These are phyloP conservation scores for Nymphalis io DNA, from an alignment of 1,140 invertebrate species.

Conservation along the genomic window DNA sequence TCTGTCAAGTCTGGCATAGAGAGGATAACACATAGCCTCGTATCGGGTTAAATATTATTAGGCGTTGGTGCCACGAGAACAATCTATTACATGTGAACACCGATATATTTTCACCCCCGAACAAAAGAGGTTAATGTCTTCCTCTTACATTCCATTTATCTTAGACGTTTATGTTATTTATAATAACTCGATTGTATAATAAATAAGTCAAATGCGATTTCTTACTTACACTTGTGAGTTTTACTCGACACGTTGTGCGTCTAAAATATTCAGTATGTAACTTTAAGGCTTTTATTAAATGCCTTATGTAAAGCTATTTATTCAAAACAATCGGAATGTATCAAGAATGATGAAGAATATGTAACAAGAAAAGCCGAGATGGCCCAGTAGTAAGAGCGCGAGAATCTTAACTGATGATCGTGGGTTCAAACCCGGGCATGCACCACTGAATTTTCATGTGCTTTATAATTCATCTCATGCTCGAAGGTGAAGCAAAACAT, in stretches of 20 bases:
- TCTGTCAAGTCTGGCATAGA: slow-evolving; percentile 13
- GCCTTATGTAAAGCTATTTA: no score
- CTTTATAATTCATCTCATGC: no score
- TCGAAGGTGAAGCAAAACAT: no score
- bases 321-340: no score
- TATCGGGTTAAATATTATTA: slow-evolving; percentile 35
- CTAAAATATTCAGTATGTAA: not conserved
- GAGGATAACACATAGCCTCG: slow-evolving; percentile 26
- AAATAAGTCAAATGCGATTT: not conserved
- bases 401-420: no score
- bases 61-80: slow-evolving; percentile 23
- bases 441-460: no score
- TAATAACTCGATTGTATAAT: slow-evolving; percentile 10
- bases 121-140: slow-evolving; percentile 32
- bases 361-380: no score
- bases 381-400: no score
- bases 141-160: slow-evolving; percentile 23
- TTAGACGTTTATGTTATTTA: slow-evolving; percentile 16
- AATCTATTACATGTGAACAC: slow-evolving; percentile 32
- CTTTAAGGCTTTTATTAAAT: not conserved
- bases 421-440: no score
- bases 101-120: slow-evolving; percentile 34
- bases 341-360: no score
- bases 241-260: no score
- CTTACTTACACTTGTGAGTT: not conserved